Conservation (phyloP, 1,140 invertebrate species). For the Procambarus virginalis region DNA sequence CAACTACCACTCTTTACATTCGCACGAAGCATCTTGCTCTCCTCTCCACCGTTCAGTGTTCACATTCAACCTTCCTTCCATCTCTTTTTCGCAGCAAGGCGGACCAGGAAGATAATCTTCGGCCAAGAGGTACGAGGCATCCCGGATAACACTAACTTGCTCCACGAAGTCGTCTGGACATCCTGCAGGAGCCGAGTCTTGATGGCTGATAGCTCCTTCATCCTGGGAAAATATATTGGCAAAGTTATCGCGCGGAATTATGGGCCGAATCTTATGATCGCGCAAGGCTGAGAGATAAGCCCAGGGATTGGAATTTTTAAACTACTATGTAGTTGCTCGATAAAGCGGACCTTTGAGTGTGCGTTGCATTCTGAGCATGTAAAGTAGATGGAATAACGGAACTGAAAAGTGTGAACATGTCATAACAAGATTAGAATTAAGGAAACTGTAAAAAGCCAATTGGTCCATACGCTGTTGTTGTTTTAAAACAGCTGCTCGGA, state of each 20-base stretch:
- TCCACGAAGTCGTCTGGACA: background rate
- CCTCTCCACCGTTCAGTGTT: background rate
- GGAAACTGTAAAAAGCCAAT: too few species aligned
- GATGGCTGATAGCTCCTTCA: conserved; percentile 8
- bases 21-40: too few species aligned
- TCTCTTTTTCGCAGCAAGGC: background rate
- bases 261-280: background rate
- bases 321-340: background rate
- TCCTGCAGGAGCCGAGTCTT: background rate
- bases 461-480: too few species aligned
- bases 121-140: background rate
- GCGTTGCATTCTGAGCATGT: background rate
- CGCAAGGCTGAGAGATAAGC: background rate
- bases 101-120: background rate
- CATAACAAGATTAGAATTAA: too few species aligned
- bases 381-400: background rate
- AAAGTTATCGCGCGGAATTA: background rate
- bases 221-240: background rate
- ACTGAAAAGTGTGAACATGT: background rate
- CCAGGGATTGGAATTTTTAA: conserved; percentile 2
- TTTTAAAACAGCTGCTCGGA: too few species aligned
- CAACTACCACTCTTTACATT: too few species aligned
- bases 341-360: background rate
- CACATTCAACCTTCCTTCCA: background rate
- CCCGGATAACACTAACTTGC: conserved; percentile 8